These are phyloP conservation scores for Galendromus occidentalis DNA, from an alignment of 1,140 invertebrate genomes.

Conservation along the genomic window DNA sequence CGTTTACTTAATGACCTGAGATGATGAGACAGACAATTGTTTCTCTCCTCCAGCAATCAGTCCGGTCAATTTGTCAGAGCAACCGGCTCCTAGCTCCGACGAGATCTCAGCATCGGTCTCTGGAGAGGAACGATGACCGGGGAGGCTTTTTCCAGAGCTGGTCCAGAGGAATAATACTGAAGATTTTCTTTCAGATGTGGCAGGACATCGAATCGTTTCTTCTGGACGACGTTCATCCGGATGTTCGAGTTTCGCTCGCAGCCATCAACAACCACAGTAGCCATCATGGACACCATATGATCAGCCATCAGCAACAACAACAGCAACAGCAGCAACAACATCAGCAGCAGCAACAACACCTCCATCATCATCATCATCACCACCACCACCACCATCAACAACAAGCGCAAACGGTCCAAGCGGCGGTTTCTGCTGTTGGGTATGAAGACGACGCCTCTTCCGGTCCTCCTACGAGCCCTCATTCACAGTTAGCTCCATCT, in stretches of 20 bases:
- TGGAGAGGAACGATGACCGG: too few relatives aligned
- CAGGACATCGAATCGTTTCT: constrained; percentile 34
- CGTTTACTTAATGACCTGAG: too few relatives aligned
- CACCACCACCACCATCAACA: constrained; percentile 1
- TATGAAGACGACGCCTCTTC: constrained; percentile 8
- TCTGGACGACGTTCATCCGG: constrained; percentile 24
- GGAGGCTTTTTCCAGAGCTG: not conserved
- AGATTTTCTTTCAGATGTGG: constrained; percentile 30
- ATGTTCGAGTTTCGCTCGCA: constrained; percentile 14
- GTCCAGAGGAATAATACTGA: not conserved
- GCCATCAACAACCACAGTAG: constrained; percentile 19
- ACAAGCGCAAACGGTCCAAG: not conserved
- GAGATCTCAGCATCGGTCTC: too few relatives aligned
- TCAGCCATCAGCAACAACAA: constrained; percentile 14
- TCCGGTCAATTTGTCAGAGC: too few relatives aligned
- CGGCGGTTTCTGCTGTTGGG: not conserved
- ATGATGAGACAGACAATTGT: too few relatives aligned
- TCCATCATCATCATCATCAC: constrained; percentile 17
- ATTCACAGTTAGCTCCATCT: not conserved
- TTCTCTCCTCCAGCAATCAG: too few relatives aligned
- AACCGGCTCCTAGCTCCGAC: too few relatives aligned
- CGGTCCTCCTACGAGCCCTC: not conserved
- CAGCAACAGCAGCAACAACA: constrained; percentile 17
- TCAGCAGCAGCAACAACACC: constrained; percentile 15
- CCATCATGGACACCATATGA: constrained; percentile 16